Evolutionary conservation across 2,113 vertebrate species (phyloP).

Genomic region (Acanthisitta chloris): DNA sequence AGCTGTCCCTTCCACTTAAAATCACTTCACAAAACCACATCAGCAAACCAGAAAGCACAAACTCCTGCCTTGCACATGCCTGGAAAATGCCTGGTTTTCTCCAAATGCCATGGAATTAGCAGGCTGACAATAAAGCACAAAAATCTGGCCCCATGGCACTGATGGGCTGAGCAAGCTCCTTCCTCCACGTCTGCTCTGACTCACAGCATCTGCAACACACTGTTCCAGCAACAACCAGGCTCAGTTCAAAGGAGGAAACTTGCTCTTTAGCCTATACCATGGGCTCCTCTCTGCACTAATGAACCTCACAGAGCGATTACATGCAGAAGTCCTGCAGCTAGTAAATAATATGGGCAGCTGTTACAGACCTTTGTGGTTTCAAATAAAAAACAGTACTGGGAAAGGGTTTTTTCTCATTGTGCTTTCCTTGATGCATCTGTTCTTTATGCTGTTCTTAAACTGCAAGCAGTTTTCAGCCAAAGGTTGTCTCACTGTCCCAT

Average conservation of each 20-base stretch:
- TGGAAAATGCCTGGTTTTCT: background rate
- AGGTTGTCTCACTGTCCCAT: constrained; percentile 15
- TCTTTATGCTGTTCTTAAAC: background rate
- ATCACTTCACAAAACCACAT: background rate
- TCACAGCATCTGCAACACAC: background rate
- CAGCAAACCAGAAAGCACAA: background rate
- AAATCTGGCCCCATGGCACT: background rate
- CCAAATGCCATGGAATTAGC: background rate
- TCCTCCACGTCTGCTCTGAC: constrained; percentile 10
- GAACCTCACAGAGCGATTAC: background rate
- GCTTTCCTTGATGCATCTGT: constrained; percentile 1
- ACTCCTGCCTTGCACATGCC: background rate
- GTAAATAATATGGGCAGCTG: constrained; percentile 4
- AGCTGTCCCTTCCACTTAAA: background rate
- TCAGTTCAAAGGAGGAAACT: background rate
- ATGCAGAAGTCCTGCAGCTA: background rate
- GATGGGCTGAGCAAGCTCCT: background rate
- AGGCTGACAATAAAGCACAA: background rate
- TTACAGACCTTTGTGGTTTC: background rate
- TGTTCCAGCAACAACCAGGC: background rate
- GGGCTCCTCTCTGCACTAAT: background rate
- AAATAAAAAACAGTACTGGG: background rate
- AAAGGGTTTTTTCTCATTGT: background rate
- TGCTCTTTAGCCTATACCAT: background rate
- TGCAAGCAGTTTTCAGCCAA: background rate